A percentile compares a stretch with the other conserved stretches of the same genome.
phyloP scores from a whole-genome alignment of 2,888 invertebrate genomes.

The Gasteruption jaculator region DNA sequence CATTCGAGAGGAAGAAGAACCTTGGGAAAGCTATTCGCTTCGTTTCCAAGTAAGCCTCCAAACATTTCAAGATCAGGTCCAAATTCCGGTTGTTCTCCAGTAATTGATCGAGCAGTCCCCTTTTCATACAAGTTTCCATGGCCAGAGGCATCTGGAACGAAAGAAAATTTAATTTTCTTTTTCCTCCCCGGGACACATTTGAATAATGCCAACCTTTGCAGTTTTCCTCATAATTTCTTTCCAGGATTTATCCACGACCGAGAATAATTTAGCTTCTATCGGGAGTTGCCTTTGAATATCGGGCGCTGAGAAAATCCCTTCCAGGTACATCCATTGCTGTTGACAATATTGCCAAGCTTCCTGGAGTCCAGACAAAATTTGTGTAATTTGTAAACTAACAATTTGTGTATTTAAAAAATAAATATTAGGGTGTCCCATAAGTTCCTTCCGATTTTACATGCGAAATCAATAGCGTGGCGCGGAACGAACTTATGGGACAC shows the following conservation, averaged over 20 bases:
- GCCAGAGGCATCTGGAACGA: conserved; percentile 67
- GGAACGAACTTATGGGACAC: too few species aligned
- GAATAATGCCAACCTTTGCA: conserved; percentile 68
- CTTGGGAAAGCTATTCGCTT: conserved; percentile 84
- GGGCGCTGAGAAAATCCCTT: conserved; percentile 91
- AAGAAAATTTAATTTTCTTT: conserved; percentile 1
- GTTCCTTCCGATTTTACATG: neutral
- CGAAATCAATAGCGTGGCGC: neutral
- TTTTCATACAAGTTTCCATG: conserved; percentile 73
- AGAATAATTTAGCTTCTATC: conserved; percentile 82
- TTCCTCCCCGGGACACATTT: too few species aligned
- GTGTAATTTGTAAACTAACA: conserved; percentile 1
- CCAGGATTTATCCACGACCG: conserved; percentile 83
- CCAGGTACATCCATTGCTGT: conserved; percentile 90
- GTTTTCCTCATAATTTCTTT: conserved; percentile 83
- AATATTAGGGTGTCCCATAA: too few species aligned
- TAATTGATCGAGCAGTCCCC: conserved; percentile 66
- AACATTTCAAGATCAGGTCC: conserved; percentile 84
- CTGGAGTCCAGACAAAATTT: conserved; percentile 49
- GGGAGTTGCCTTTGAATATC: conserved; percentile 92
- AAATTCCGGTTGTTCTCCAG: conserved; percentile 71
- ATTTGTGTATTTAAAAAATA: too few species aligned
- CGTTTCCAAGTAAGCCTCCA: conserved; percentile 85
- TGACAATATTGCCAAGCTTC: conserved; percentile 89
- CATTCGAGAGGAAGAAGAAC: conserved; percentile 87